These are phyloP conservation scores for Amphiura filiformis DNA, from an alignment of 35 echinoderm and acorn worm species.

Conservation along the genomic window DNA sequence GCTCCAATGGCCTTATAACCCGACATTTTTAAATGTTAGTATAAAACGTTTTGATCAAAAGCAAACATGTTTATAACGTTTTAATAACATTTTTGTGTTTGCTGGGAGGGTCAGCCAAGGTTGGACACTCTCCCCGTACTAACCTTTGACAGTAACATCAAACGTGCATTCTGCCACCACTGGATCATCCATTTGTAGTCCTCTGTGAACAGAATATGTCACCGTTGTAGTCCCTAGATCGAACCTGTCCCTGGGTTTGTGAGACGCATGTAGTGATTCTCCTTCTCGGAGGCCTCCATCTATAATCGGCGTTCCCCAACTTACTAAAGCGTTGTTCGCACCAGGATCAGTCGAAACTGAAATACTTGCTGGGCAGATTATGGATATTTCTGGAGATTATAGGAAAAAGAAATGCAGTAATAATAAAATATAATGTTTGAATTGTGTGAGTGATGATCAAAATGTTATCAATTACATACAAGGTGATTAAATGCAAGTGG, in stretches of 20 bases:
- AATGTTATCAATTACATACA: too few species aligned
- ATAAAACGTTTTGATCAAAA: neutral
- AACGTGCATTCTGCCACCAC: neutral
- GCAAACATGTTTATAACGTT: too few species aligned
- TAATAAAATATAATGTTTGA: too few species aligned
- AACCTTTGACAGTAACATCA: neutral
- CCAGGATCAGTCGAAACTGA: neutral
- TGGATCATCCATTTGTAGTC: neutral
- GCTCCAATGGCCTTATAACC: neutral
- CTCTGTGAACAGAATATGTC: neutral
- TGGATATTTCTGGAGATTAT: neutral
- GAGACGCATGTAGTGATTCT: neutral
- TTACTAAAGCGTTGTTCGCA: neutral
- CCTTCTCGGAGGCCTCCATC: neutral
- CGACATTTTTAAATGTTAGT: neutral
- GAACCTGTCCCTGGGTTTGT: neutral
- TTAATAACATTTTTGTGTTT: too few species aligned
- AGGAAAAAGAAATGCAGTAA: too few species aligned
- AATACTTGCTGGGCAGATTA: neutral
- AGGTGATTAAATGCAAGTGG: too few species aligned
- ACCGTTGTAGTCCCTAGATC: neutral
- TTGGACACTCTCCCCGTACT: neutral
- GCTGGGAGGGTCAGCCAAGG: too few species aligned
- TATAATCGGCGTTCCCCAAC: neutral
- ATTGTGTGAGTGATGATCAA: too few species aligned